These are phyloP conservation scores for Papilio elwesi DNA, from an alignment of 2,888 invertebrate species.

Conservation along the genomic window DNA sequence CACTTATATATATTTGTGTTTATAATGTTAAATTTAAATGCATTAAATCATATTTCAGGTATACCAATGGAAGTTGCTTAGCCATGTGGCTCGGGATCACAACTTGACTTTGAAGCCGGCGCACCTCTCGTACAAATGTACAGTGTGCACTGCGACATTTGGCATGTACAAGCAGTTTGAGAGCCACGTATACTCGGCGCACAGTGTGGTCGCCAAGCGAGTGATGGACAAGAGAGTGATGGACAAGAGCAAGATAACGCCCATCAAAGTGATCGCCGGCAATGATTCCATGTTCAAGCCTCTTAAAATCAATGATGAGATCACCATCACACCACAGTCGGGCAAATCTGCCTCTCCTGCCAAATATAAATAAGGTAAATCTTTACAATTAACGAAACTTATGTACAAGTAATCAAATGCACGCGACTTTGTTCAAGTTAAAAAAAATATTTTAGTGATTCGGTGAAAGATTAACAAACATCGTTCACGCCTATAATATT, in stretches of 20 bases:
- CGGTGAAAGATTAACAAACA: too few relatives aligned
- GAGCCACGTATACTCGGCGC: slow-evolving; percentile 96
- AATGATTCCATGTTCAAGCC: slow-evolving; percentile 86
- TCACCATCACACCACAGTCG: slow-evolving; percentile 94
- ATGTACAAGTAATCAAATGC: too few relatives aligned
- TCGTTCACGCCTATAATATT: too few relatives aligned
- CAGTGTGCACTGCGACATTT: slow-evolving; percentile 96
- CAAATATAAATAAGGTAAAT: slow-evolving; percentile 60
- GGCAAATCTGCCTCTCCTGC: slow-evolving; percentile 64
- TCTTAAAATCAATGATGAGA: slow-evolving; percentile 94
- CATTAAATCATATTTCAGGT: slow-evolving; percentile 83
- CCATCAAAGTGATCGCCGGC: slow-evolving; percentile 49
- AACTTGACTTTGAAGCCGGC: slow-evolving; percentile 96
- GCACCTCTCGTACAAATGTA: slow-evolving; percentile 97
- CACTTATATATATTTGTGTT: too few relatives aligned
- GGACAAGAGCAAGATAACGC: slow-evolving; percentile 66
- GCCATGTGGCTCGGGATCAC: slow-evolving; percentile 96
- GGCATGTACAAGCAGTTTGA: slow-evolving; percentile 98
- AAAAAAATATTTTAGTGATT: too few relatives aligned
- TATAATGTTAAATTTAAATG: background rate
- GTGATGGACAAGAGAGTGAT: slow-evolving; percentile 73
- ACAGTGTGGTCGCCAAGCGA: slow-evolving; percentile 94
- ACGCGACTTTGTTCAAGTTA: too few relatives aligned
- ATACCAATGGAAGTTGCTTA: slow-evolving; percentile 96
- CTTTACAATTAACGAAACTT: background rate